Conservation (phyloP, 2,888 invertebrate genomes). For the Thelaira solivaga region DNA sequence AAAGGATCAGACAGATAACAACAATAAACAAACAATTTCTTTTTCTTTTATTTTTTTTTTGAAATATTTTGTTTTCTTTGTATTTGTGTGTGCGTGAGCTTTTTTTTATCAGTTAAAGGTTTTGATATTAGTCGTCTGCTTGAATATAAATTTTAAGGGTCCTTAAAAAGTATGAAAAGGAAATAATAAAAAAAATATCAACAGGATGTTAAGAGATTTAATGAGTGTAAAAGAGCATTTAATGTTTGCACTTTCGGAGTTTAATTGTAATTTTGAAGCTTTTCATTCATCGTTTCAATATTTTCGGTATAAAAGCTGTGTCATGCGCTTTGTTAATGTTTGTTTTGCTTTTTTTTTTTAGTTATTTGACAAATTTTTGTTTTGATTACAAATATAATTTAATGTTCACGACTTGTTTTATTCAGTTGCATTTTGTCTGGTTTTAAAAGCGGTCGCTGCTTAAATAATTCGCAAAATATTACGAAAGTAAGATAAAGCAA, state of each 20-base stretch:
- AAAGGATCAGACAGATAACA: background rate
- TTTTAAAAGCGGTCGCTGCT: constrained; percentile 35
- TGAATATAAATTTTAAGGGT: constrained; percentile 9
- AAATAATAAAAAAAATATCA: constrained; percentile 39
- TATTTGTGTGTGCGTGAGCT: background rate
- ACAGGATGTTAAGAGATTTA: constrained; percentile 59
- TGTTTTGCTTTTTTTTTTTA: too few relatives aligned
- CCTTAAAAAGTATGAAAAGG: background rate
- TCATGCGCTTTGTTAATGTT: constrained; percentile 33
- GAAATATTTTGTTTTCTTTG: too few relatives aligned
- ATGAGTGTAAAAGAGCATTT: background rate
- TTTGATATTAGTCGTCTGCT: background rate
- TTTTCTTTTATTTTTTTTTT: too few relatives aligned
- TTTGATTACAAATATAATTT: constrained; percentile 43
- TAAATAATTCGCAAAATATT: constrained; percentile 14
- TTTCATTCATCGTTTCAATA: constrained; percentile 51
- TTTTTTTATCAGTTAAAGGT: constrained; percentile 10
- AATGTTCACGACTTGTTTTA: constrained; percentile 29
- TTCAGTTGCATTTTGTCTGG: constrained; percentile 49
- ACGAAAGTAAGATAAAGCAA: constrained; percentile 13
- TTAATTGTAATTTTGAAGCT: background rate
- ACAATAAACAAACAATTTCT: background rate
- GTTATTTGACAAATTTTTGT: background rate
- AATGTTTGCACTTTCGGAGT: constrained; percentile 19
- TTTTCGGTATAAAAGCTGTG: constrained; percentile 18